These are phyloP conservation scores for Tangara arthus DNA, from an alignment of 2,797 vertebrate species.

Conservation along the genomic window DNA sequence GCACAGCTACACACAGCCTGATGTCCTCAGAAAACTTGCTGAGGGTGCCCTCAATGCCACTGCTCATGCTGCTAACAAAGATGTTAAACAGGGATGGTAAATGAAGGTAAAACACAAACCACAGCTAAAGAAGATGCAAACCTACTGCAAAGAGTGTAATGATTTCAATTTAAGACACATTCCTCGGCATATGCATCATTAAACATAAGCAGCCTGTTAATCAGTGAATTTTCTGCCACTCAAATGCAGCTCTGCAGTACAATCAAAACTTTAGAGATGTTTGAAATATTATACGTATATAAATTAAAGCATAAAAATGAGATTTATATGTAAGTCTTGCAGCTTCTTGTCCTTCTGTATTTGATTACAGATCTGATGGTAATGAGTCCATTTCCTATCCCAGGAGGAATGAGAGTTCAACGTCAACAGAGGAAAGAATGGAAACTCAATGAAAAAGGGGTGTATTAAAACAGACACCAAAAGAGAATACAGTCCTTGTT, in stretches of 20 bases:
- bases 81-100: fast-evolving
- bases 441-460: neutral
- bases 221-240: neutral
- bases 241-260: neutral
- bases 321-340: neutral
- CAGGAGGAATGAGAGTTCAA: neutral
- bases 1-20: neutral
- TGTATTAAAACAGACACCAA: neutral
- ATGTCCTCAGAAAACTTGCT: neutral
- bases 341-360: neutral
- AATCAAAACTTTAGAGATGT: neutral
- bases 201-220: neutral
- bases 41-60: too few species aligned
- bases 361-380: neutral
- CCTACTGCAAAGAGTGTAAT: too few species aligned
- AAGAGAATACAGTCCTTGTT: neutral
- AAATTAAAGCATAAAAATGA: neutral
- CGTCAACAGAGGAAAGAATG: neutral
- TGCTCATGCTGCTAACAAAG: neutral
- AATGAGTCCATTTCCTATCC: neutral
- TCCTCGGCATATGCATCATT: neutral
- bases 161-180: neutral
- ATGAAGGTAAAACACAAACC: neutral
- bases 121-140: neutral
- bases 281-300: neutral